Evolutionary conservation across 1,140 invertebrate genomes (phyloP), one percentile per base, ranked within the genome.

Genomic region (Pseudomyrmex cubaensis): DNA sequence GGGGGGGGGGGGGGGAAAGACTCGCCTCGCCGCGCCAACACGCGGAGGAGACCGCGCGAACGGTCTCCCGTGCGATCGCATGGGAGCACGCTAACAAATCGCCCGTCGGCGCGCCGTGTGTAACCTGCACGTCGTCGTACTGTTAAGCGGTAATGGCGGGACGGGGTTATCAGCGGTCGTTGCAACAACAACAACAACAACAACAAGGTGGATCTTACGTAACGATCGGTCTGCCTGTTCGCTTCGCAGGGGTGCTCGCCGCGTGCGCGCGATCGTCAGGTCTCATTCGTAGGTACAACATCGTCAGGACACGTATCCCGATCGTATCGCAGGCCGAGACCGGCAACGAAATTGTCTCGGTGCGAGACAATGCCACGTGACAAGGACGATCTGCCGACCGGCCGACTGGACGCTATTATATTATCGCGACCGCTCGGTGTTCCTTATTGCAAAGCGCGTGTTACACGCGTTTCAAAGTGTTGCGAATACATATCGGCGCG

Each of bases 161-260:
- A 83, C 83, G 57, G 54, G 35, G 69, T 85, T 82, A 85, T 77
- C 73, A 74, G 61, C 52, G 44, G 46, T 70, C 50, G 61, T 84
- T 57, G 59, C 70, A 80, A 75, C 85, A 62, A 54, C 25, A 25
- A 25, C 25, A 25, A 25, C 75, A 84, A 59, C 35, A 35, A 35
- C 75, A 84, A 75, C 85, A 62, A 59, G 56, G 48, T 20, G 63
- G 54, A 67, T 69, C 83, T 85, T 87, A 76, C 82, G 82, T 82
- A 82, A 87, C 59, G 64, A 85, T 44, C 82, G 25, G 25, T 63
- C 46, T 80, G 82, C 85, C 85, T 74, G 74, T 72, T 48, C 50
- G 22, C 69, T 86, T 84, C 69, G 74, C 85, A 63, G 82, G 85
- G 67, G 85, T 86, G 25, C 80, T 83, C 35, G 77, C n/a, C 64